Conservation (phyloP, 2,113 vertebrate species). For the Platichthys stellatus region DNA sequence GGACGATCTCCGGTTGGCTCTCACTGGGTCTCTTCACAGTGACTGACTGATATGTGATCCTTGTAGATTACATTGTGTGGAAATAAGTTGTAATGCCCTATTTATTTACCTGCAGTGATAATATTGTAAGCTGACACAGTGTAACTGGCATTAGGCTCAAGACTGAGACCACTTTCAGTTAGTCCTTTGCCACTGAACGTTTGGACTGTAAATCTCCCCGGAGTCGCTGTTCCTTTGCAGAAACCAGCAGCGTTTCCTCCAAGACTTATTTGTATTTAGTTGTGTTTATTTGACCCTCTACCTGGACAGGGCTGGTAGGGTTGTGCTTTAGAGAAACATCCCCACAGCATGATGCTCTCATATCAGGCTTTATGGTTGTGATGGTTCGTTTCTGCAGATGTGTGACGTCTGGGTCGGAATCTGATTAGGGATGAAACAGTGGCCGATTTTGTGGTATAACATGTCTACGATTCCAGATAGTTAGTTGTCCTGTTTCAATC, state of each 20-base stretch:
- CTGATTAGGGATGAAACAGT: not conserved
- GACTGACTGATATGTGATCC: not conserved
- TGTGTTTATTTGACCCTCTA: conserved; percentile 1
- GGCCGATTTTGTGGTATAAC: too few species aligned
- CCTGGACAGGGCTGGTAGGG: not conserved
- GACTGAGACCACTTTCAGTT: conserved; percentile 15
- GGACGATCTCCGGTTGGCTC: conserved; percentile 1
- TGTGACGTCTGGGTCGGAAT: not conserved
- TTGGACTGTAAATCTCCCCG: not conserved
- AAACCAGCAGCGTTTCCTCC: not conserved
- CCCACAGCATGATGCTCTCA: not conserved
- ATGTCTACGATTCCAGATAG: too few species aligned
- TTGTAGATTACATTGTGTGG: not conserved
- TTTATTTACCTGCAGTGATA: conserved; percentile 11
- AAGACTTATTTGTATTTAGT: not conserved
- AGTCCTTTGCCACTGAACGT: not conserved
- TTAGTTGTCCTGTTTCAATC: too few species aligned
- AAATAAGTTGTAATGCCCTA: not conserved
- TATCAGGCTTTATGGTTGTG: not conserved
- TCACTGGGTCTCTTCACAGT: not conserved
- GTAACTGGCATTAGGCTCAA: conserved; percentile 10
- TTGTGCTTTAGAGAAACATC: not conserved
- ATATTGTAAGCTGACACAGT: conserved; percentile 8
- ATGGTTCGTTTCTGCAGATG: not conserved
- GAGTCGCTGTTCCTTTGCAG: not conserved